Evolutionary conservation across 2,888 invertebrate species (phyloP).

Genomic region (Ptycholaimellus sp.): DNA sequence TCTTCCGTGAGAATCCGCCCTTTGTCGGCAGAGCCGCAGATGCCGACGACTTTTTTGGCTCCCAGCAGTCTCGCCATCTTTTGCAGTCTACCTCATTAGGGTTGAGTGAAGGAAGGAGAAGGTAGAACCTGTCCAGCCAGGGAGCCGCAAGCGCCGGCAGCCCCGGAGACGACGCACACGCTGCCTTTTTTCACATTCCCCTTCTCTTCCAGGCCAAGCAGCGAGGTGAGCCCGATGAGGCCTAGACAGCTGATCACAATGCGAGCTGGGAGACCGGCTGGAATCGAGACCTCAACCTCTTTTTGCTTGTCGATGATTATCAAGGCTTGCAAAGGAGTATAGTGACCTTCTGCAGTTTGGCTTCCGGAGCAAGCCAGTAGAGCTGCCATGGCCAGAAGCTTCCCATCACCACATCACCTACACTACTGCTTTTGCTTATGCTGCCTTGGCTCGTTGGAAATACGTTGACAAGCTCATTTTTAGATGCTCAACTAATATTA

Average conservation of each 20-base stretch:
- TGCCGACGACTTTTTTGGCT: slow-evolving; percentile 25
- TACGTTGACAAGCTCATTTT: no score
- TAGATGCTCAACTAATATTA: no score
- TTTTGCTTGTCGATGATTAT: no score
- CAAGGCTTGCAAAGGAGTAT: no score
- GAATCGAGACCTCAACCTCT: slow-evolving; percentile 9
- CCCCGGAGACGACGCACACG: slow-evolving; percentile 26
- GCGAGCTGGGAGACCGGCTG: slow-evolving; percentile 11
- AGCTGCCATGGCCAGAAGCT: no score
- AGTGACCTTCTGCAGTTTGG: no score
- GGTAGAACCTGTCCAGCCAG: slow-evolving; percentile 26
- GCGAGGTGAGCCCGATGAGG: slow-evolving; percentile 25
- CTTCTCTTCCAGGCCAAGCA: slow-evolving; percentile 23
- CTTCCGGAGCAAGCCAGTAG: no score
- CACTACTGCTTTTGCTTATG: no score
- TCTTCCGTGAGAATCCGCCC: slow-evolving; percentile 20
- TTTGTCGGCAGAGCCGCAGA: slow-evolving; percentile 27
- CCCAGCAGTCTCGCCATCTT: slow-evolving; percentile 25
- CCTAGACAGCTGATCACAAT: slow-evolving; percentile 19
- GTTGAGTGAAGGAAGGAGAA: not conserved
- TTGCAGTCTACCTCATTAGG: not conserved
- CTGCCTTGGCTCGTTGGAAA: no score
- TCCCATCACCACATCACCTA: no score
- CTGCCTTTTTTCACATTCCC: slow-evolving; percentile 25
- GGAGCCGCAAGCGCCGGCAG: slow-evolving; percentile 28